Conservation (phyloP, 2,888 invertebrate species). For the Drosophila fungiperda region DNA sequence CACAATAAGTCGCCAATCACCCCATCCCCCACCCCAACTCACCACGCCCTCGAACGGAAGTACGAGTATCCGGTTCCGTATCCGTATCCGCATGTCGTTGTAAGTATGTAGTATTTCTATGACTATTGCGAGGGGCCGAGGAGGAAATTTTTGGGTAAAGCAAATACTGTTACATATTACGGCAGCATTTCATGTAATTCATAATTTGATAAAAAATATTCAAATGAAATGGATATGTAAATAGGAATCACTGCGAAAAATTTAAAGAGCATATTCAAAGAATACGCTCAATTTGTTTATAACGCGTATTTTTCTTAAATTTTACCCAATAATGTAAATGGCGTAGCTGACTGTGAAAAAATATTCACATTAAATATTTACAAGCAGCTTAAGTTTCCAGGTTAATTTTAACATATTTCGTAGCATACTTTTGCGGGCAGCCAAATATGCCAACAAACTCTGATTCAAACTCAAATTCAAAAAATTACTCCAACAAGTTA, state of each 20-base stretch:
- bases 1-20: slow-evolving; percentile 19
- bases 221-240: not conserved
- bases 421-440: slow-evolving; percentile 43
- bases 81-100: slow-evolving; percentile 16
- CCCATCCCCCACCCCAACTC: not conserved
- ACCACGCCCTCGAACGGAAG: slow-evolving; percentile 24
- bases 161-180: slow-evolving; percentile 16
- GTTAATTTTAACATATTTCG: slow-evolving; percentile 46
- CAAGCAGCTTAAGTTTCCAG: not conserved
- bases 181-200: slow-evolving; percentile 19
- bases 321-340: too few relatives aligned
- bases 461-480: not conserved
- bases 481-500: slow-evolving; percentile 10
- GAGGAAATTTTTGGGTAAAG: not conserved
- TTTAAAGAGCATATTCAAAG: too few relatives aligned
- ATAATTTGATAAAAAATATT: slow-evolving; percentile 7
- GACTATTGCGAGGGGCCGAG: slow-evolving; percentile 29
- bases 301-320: too few relatives aligned
- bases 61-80: slow-evolving; percentile 52
- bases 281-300: too few relatives aligned
- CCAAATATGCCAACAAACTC: slow-evolving; percentile 16
- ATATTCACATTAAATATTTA: too few relatives aligned
- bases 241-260: not conserved
- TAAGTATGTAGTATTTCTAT: slow-evolving; percentile 10
- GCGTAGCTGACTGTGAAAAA: too few relatives aligned